phyloP scores from a whole-genome alignment of 2,797 vertebrate genomes.

The Lates japonicus region DNA sequence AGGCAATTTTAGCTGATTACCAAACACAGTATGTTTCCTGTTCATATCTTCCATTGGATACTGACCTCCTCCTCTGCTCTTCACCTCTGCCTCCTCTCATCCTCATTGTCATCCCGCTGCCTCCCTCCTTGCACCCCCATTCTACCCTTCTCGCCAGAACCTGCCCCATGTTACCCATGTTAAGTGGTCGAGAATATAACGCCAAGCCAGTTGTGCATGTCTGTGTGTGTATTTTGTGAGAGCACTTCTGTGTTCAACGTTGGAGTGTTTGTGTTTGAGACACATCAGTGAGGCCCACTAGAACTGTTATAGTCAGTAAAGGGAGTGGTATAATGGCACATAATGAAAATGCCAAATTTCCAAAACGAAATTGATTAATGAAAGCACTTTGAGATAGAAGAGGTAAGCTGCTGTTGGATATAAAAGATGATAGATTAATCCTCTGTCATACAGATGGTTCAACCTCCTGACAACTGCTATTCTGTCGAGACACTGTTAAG shows the following conservation, averaged over 20 bases:
- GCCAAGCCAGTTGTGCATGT: slow-evolving; percentile 78
- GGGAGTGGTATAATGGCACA: slow-evolving; percentile 95
- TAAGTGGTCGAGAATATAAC: slow-evolving; percentile 91
- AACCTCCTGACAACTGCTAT: slow-evolving; percentile 99
- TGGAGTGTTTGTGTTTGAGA: slow-evolving; percentile 85
- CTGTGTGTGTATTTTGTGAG: slow-evolving; percentile 34
- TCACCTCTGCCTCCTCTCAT: slow-evolving; percentile 37
- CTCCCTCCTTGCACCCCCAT: slow-evolving; percentile 31
- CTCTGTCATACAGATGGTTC: slow-evolving; percentile 98
- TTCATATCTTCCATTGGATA: slow-evolving; percentile 83
- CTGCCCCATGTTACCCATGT: slow-evolving; percentile 82
- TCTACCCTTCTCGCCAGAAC: slow-evolving; percentile 19
- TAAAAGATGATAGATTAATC: slow-evolving; percentile 99
- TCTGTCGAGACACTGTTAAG: slow-evolving; percentile 99
- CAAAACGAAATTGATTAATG: slow-evolving; percentile 99
- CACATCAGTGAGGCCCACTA: slow-evolving; percentile 96
- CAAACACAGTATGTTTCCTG: slow-evolving; percentile 86
- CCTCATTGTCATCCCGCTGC: slow-evolving; percentile 66
- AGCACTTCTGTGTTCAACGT: slow-evolving; percentile 51
- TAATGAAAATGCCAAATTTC: slow-evolving; percentile 99
- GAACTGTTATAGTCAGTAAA: slow-evolving; percentile 92
- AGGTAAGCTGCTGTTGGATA: slow-evolving; percentile 98
- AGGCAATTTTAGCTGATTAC: slow-evolving; percentile 81
- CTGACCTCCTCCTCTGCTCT: slow-evolving; percentile 28
- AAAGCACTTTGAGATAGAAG: slow-evolving; percentile 98